Base-by-base conservation (phyloP, 2,888 invertebrate species). In the Melipona beecheii region DNA sequence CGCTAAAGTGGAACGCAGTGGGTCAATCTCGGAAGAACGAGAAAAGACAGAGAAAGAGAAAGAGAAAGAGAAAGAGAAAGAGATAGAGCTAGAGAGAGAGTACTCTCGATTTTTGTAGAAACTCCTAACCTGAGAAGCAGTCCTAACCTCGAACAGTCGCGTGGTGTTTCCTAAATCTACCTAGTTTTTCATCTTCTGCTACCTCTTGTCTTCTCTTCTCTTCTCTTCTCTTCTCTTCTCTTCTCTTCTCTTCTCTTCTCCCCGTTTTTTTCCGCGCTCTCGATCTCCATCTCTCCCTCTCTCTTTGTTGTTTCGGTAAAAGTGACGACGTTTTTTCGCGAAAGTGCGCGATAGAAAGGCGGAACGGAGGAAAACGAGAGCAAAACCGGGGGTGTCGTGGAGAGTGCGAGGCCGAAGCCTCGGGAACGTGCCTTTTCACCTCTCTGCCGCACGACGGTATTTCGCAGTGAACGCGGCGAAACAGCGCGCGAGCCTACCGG, bases 1-100 rank as follows among this genome's bases (percentile, higher is more conserved):
- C 81, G 78, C 75, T 76, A 92, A 91, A 92, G 85, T 88, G 82
- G 89, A 86, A 80, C 91, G 77, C 82, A 77, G 64, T 76, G 81
- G 81, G 78, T 78, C 73, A 71, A 81, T 74, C 81, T 73, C 74
- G 56, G 70, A 56, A 70, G 27, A 27, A 62, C 62, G n/a, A 65
- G 64, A 15, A 21, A 43, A 43, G 43, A 43, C 43, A 24, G 19
- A 4, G 72, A 27, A 11, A 73, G 76, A 68, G 71, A 56, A 80
- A 36, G 62, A 72, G 70, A 70, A 9, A 27, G 31, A 27, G 36
- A 65, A n/a, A n/a, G n/a, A n/a, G n/a, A n/a, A n/a, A n/a, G n/a
- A n/a, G n/a, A n/a, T n/a, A n/a, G n/a, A n/a, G n/a, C n/a, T n/a
- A n/a, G 64, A 4, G 72, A 27, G n/a, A 73, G 76, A 68, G 76